phyloP scores from a whole-genome alignment of 2,888 invertebrate species.

The Hirudinaria manillensis region DNA sequence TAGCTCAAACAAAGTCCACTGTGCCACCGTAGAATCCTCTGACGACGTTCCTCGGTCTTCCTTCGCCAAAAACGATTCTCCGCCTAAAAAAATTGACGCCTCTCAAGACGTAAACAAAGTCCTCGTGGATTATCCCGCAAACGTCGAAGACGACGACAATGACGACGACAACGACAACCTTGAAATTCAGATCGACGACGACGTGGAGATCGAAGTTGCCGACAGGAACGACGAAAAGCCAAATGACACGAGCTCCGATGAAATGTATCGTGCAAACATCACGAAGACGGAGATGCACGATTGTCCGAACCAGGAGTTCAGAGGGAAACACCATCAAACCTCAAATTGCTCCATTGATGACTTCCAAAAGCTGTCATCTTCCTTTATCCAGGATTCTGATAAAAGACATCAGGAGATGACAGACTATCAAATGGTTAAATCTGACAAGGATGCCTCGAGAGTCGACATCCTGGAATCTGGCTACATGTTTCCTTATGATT shows the following conservation, averaged over 20 bases:
- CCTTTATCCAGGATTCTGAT: neutral
- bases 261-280: neutral
- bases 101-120: neutral
- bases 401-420: neutral
- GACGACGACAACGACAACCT: conserved; percentile 12
- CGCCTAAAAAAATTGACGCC: neutral
- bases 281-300: neutral
- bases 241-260: neutral
- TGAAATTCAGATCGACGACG: conserved; percentile 19
- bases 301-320: neutral
- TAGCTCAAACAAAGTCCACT: conserved; percentile 6
- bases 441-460: neutral
- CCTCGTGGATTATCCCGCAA: neutral
- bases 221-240: neutral
- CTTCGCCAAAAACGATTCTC: neutral
- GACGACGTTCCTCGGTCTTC: neutral
- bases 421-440: neutral
- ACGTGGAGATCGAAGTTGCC: neutral
- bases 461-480: neutral
- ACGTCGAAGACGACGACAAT: neutral
- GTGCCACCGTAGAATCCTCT: neutral
- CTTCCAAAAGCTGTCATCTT: no score
- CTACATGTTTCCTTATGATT: neutral
- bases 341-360: no score
- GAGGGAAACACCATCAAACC: no score